Conservation (phyloP, 2,113 vertebrate species). For the Antechinus stuartii region DNA sequence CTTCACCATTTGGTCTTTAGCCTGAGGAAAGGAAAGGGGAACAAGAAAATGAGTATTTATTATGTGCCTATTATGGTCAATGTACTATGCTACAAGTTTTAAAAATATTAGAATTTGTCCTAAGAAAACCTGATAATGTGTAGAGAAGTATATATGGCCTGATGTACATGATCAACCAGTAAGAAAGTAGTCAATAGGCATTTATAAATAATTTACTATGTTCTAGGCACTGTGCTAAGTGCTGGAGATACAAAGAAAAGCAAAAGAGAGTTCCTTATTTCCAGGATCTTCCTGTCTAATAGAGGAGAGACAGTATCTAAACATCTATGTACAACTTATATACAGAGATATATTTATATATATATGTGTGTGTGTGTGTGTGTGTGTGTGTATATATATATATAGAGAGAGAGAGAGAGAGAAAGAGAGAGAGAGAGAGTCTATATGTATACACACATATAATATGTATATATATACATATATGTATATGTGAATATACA, state of each 20-base stretch:
- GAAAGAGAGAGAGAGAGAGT: no score
- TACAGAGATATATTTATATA: no score
- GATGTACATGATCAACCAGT: neutral
- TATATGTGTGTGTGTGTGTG: no score
- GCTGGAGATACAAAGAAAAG: neutral
- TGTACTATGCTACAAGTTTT: neutral
- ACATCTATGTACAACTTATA: neutral
- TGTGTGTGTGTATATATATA: no score
- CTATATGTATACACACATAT: no score
- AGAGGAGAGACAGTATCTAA: neutral
- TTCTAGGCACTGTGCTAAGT: neutral
- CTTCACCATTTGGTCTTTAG: neutral
- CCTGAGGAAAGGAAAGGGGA: neutral
- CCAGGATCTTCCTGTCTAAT: neutral
- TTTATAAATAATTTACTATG: neutral
- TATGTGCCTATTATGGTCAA: neutral
- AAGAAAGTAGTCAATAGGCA: neutral
- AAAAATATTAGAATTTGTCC: neutral
- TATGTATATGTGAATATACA: neutral
- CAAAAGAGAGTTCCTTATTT: neutral
- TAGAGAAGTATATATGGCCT: neutral
- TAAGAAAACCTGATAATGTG: neutral
- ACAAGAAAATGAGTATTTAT: neutral
- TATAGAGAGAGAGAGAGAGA: no score
- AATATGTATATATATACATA: no score